phyloP scores from a whole-genome alignment of 1,140 invertebrate species.

The Drosophila ohnishii region DNA sequence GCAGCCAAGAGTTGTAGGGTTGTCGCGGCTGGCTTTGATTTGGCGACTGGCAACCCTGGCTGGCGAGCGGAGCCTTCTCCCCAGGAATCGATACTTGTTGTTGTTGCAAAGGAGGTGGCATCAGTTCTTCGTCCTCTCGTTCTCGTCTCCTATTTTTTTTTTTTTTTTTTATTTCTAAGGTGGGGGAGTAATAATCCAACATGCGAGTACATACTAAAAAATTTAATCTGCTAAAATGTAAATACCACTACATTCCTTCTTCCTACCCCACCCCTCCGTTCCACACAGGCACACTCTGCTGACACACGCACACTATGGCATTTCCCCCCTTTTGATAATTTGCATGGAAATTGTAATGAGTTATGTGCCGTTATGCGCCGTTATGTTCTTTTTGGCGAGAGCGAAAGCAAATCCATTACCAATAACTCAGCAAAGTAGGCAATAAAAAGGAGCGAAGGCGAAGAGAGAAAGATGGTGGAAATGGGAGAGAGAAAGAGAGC shows the following conservation, averaged over 20 bases:
- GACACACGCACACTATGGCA: conserved; percentile 15
- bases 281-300: conserved; percentile 4
- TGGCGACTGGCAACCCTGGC: conserved; percentile 55
- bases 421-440: conserved; percentile 77
- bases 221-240: conserved; percentile 77
- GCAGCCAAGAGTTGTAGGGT: conserved; percentile 66
- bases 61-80: conserved; percentile 41
- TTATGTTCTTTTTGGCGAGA: conserved; percentile 39
- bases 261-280: background rate
- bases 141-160: conserved; percentile 1
- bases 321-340: conserved; percentile 44
- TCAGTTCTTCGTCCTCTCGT: conserved; percentile 9
- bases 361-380: conserved; percentile 67
- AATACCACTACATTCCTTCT: conserved; percentile 44
- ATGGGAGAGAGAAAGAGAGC: background rate
- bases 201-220: conserved; percentile 60
- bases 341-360: conserved; percentile 78
- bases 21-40: conserved; percentile 61
- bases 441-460: conserved; percentile 57
- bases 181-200: conserved; percentile 24
- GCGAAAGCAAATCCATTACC: conserved; percentile 57
- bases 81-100: conserved; percentile 74
- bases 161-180: conserved; percentile 11
- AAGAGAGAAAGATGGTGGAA: conserved; percentile 1
- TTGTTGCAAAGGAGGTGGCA: conserved; percentile 26